phyloP scores from a whole-genome alignment of 2,113 vertebrate species.

The Serinus canaria region DNA sequence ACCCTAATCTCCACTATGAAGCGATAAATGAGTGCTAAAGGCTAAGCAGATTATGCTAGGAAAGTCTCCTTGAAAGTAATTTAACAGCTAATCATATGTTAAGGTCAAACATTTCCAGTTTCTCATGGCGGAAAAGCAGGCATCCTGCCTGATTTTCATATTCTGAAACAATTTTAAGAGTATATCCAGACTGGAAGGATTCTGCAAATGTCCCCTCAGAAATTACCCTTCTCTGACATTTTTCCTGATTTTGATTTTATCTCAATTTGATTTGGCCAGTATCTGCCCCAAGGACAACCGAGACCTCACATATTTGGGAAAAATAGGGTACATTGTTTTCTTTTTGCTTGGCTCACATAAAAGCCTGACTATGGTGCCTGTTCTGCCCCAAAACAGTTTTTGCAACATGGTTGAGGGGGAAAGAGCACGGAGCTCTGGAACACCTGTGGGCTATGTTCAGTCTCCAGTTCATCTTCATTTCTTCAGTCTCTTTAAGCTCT shows the following conservation, averaged over 20 bases:
- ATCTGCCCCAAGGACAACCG: not conserved
- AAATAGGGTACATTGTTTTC: not conserved
- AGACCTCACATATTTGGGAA: not conserved
- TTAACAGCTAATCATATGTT: slow-evolving; percentile 28
- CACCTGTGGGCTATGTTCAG: not conserved
- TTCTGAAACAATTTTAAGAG: not conserved
- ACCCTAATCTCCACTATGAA: slow-evolving; percentile 21
- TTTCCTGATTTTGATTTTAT: not conserved
- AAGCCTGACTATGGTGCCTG: not conserved
- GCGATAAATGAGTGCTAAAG: slow-evolving; percentile 49
- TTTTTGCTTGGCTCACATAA: not conserved
- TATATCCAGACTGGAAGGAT: not conserved
- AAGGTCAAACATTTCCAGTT: slow-evolving; percentile 29
- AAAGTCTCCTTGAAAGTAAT: slow-evolving; percentile 42
- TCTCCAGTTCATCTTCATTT: not conserved
- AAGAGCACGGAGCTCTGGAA: not conserved
- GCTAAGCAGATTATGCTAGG: slow-evolving; percentile 47
- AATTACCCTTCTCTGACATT: not conserved
- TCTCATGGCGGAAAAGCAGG: not conserved
- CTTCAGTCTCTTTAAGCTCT: not conserved
- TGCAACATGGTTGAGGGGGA: not conserved
- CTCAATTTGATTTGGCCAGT: not conserved
- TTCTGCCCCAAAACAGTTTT: not conserved
- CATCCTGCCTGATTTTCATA: not conserved
- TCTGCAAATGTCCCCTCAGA: not conserved